Conservation (phyloP, 2,888 invertebrate genomes). For the Tuberolachnus salignus region DNA sequence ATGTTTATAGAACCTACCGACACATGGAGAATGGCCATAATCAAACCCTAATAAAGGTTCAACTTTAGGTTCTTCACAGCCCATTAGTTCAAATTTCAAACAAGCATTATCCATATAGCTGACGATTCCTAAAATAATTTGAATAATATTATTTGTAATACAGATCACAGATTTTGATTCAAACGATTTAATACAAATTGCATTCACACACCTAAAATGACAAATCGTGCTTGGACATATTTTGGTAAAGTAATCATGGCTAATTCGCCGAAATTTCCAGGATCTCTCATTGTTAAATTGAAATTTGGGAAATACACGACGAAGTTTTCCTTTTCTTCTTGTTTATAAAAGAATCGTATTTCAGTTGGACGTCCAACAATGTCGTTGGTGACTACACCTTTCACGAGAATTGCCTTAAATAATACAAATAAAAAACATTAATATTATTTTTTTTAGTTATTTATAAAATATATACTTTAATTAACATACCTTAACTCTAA, state of each 20-base stretch:
- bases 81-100: slow-evolving; percentile 93
- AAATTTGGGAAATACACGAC: slow-evolving; percentile 97
- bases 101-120: slow-evolving; percentile 97
- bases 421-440: not conserved
- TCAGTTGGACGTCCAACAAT: slow-evolving; percentile 95
- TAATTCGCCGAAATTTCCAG: slow-evolving; percentile 95
- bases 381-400: slow-evolving; percentile 93
- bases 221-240: slow-evolving; percentile 90
- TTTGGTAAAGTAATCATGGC: slow-evolving; percentile 95
- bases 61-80: slow-evolving; percentile 84
- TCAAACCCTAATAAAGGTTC: slow-evolving; percentile 90
- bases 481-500: slow-evolving; percentile 73
- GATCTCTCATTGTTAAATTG: slow-evolving; percentile 90
- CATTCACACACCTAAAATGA: slow-evolving; percentile 70
- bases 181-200: not conserved
- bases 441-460: not conserved
- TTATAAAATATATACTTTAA: not conserved
- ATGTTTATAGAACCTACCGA: slow-evolving; percentile 67
- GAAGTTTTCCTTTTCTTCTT: slow-evolving; percentile 90
- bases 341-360: slow-evolving; percentile 96
- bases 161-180: not conserved
- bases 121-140: slow-evolving; percentile 73
- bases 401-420: slow-evolving; percentile 78
- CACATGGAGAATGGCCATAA: slow-evolving; percentile 91
- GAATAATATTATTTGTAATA: too few species aligned